A percentile compares a stretch with the other conserved stretches of the same genome.
phyloP scores from a whole-genome alignment of 2,888 invertebrate species.

The Tinea pellionella region DNA sequence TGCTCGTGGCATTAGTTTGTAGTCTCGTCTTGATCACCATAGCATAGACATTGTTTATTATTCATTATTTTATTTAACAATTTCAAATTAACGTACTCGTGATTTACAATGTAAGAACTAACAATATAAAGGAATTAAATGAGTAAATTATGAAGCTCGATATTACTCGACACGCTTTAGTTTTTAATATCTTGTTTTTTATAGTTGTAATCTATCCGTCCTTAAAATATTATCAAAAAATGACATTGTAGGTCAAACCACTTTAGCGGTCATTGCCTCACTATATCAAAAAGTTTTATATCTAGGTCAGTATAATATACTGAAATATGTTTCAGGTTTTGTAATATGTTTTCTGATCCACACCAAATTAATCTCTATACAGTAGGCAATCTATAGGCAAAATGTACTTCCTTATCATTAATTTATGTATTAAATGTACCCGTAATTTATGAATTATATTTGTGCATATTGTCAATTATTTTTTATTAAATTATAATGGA shows the following conservation, averaged over 20 bases:
- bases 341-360: neutral
- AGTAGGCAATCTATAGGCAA: no score
- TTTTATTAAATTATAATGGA: no score
- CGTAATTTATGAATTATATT: no score
- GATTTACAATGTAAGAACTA: neutral
- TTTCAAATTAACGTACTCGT: no score
- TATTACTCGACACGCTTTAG: neutral
- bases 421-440: no score
- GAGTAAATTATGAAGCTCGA: neutral
- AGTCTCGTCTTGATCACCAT: no score
- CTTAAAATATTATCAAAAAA: conserved; percentile 11
- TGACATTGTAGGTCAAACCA: conserved; percentile 12
- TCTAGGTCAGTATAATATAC: conserved; percentile 9
- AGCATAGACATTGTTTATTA: no score
- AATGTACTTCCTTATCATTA: no score
- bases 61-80: no score
- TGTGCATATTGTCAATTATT: no score
- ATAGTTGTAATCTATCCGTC: conserved; percentile 7
- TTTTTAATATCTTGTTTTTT: neutral
- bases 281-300: neutral
- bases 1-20: no score
- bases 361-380: neutral
- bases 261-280: conserved; percentile 13
- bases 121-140: neutral
- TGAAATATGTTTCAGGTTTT: conserved; percentile 2